phyloP scores from a whole-genome alignment of 2,888 invertebrate species.

The Cremastinae sp. region DNA sequence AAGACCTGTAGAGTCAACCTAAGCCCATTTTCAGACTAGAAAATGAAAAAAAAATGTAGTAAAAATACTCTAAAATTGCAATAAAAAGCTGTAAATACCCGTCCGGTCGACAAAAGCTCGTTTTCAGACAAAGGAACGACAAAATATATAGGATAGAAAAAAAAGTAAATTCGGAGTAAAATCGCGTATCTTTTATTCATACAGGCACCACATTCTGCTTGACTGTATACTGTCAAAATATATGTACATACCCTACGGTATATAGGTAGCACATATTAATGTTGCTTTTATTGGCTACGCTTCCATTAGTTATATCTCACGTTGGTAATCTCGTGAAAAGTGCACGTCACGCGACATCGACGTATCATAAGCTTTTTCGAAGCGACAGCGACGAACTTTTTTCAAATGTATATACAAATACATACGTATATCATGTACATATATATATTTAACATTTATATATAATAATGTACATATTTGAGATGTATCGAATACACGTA shows the following conservation, averaged over 20 bases:
- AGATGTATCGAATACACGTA: slow-evolving; percentile 7
- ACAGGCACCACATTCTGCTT: slow-evolving; percentile 18
- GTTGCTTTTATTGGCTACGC: slow-evolving; percentile 71
- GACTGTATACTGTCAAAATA: slow-evolving; percentile 39
- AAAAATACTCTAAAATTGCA: too few species aligned
- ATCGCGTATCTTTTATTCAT: slow-evolving; percentile 18
- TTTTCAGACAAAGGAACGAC: too few species aligned
- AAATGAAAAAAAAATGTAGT: too few species aligned
- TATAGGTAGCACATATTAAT: slow-evolving; percentile 58
- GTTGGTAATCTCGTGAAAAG: slow-evolving; percentile 61
- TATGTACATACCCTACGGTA: too few species aligned
- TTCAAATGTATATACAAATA: slow-evolving; percentile 25
- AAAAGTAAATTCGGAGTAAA: too few species aligned
- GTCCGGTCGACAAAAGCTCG: too few species aligned
- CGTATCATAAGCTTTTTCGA: slow-evolving; percentile 58
- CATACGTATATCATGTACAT: slow-evolving; percentile 1
- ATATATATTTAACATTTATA: slow-evolving; percentile 3
- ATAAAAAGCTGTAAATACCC: too few species aligned
- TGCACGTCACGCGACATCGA: slow-evolving; percentile 62
- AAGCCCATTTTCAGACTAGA: too few species aligned
- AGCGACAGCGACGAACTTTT: slow-evolving; percentile 38
- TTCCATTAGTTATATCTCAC: slow-evolving; percentile 72
- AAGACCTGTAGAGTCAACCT: too few species aligned
- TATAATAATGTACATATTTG: too few species aligned
- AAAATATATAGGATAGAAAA: too few species aligned